Evolutionary conservation across 2,113 vertebrate genomes (phyloP).

Genomic region (Isurus oxyrinchus): DNA sequence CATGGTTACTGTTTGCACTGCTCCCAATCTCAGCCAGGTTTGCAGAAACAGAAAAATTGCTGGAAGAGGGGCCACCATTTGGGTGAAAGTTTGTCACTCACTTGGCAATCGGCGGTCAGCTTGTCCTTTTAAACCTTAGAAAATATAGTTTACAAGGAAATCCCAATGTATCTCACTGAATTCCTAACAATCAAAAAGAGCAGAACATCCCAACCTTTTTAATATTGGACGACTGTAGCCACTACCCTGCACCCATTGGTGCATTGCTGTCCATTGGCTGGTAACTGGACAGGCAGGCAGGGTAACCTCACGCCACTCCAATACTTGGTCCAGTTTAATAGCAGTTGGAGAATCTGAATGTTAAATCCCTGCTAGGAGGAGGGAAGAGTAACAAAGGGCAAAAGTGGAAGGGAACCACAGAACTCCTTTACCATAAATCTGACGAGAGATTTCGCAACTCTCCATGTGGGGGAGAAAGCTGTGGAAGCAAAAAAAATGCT

Average conservation of each 20-base stretch:
- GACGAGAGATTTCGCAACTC: neutral
- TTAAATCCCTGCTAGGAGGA: neutral
- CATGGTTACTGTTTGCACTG: neutral
- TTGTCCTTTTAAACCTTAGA: neutral
- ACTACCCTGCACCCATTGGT: too few species aligned
- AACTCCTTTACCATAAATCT: neutral
- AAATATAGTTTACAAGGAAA: neutral
- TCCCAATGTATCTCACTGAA: neutral
- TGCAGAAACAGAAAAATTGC: neutral
- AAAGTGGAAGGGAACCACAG: neutral
- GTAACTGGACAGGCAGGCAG: neutral
- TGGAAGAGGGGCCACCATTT: neutral
- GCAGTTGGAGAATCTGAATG: neutral
- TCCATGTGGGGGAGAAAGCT: neutral
- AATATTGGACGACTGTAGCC: neutral
- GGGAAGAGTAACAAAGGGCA: neutral
- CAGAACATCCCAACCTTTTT: neutral
- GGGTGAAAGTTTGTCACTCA: neutral
- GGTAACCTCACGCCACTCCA: neutral
- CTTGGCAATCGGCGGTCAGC: neutral
- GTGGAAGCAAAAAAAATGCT: neutral
- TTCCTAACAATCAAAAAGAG: neutral
- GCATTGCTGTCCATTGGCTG: neutral
- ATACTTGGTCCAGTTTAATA: neutral
- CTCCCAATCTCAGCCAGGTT: neutral